phyloP scores from a whole-genome alignment of 2,797 vertebrate genomes.

The Selene dorsalis region DNA sequence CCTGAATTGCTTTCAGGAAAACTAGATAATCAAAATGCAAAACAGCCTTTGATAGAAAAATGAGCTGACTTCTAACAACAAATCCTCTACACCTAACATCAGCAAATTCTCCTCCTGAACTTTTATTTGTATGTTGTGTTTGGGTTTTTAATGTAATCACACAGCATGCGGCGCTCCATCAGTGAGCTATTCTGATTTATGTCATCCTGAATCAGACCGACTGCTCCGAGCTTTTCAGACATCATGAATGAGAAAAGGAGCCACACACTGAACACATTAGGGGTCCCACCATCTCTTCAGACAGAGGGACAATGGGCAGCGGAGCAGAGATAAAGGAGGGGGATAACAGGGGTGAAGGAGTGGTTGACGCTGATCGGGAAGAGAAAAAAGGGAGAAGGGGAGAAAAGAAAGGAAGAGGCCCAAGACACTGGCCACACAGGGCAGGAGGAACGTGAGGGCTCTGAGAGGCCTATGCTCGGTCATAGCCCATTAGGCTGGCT shows the following conservation, averaged over 20 bases:
- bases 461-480: constrained; percentile 76
- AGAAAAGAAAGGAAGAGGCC: constrained; percentile 65
- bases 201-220: constrained; percentile 75
- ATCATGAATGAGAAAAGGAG: constrained; percentile 80
- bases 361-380: constrained; percentile 58
- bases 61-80: constrained; percentile 75
- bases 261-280: constrained; percentile 77
- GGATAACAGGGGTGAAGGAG: constrained; percentile 70
- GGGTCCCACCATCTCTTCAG: constrained; percentile 75
- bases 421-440: constrained; percentile 70
- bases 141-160: constrained; percentile 74
- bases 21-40: constrained; percentile 84
- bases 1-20: constrained; percentile 75
- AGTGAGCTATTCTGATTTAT: constrained; percentile 72
- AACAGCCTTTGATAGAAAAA: constrained; percentile 80
- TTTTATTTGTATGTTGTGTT: constrained; percentile 73
- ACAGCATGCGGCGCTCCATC: constrained; percentile 58
- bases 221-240: constrained; percentile 67
- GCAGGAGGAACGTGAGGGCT: constrained; percentile 68
- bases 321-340: constrained; percentile 67
- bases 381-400: constrained; percentile 52
- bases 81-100: constrained; percentile 79
- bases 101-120: constrained; percentile 77
- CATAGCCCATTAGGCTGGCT: constrained; percentile 85
- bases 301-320: constrained; percentile 72